Evolutionary conservation across 2,888 invertebrate genomes (phyloP).

Genomic region (Cerceris ruficornis): DNA sequence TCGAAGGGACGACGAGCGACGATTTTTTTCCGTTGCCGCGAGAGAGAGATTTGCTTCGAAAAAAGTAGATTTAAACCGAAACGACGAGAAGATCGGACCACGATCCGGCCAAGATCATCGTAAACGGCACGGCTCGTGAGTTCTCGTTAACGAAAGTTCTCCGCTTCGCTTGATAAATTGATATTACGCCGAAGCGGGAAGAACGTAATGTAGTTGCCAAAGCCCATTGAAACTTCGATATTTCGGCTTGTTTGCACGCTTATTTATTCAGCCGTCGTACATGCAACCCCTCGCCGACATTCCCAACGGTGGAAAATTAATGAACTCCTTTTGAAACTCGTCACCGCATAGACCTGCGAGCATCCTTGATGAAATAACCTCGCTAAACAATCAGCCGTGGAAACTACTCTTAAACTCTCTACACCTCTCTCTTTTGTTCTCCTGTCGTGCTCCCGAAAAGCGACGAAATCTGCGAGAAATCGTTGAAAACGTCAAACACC

Average conservation of each 20-base stretch:
- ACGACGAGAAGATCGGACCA: not conserved
- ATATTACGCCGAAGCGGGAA: slow-evolving; percentile 24
- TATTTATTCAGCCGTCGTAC: slow-evolving; percentile 50
- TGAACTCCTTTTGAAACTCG: slow-evolving; percentile 10
- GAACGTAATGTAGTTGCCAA: slow-evolving; percentile 32
- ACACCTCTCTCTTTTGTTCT: too few relatives aligned
- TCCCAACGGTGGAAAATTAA: slow-evolving; percentile 33
- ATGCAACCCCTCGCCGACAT: slow-evolving; percentile 1
- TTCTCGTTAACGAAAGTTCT: slow-evolving; percentile 24
- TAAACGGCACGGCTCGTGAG: slow-evolving; percentile 6
- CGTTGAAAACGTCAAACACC: too few relatives aligned
- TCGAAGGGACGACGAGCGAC: too few relatives aligned
- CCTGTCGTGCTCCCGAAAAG: too few relatives aligned
- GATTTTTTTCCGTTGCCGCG: too few relatives aligned
- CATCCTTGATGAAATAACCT: not conserved
- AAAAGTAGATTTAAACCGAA: not conserved
- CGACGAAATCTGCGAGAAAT: too few relatives aligned
- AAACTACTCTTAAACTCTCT: not conserved
- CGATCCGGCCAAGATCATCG: not conserved
- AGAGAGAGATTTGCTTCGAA: not conserved
- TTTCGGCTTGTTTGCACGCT: slow-evolving; percentile 31
- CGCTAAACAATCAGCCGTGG: not conserved
- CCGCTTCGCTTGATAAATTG: slow-evolving; percentile 26
- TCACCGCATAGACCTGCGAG: not conserved
- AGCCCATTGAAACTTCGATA: slow-evolving; percentile 41